phyloP scores from a whole-genome alignment of 1,140 invertebrate species.

The Hylaeus volcanicus region DNA sequence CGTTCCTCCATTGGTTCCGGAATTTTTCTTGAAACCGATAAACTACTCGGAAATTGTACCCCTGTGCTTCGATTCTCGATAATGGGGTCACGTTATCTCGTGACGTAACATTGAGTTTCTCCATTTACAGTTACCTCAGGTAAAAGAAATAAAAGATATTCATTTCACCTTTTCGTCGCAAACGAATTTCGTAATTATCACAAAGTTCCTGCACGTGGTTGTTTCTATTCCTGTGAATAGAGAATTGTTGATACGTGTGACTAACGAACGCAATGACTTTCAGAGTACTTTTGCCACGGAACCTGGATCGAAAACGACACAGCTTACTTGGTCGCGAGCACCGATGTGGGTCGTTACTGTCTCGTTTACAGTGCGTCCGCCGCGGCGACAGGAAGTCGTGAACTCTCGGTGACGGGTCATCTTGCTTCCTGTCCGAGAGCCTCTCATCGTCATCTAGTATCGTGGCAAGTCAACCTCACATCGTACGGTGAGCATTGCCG shows the following conservation, averaged over 20 bases:
- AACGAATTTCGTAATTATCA: too few species aligned
- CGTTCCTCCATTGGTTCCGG: constrained; percentile 25
- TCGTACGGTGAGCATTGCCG: constrained; percentile 73
- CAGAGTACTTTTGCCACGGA: constrained; percentile 86
- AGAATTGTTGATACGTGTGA: neutral
- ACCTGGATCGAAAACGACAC: constrained; percentile 85
- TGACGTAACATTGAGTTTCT: constrained; percentile 5
- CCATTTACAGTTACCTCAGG: too few species aligned
- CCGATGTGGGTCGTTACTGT: constrained; percentile 76
- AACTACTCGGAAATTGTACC: constrained; percentile 39
- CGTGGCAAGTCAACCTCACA: constrained; percentile 78
- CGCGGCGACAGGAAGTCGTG: constrained; percentile 65
- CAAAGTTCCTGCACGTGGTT: too few species aligned
- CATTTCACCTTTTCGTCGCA: too few species aligned
- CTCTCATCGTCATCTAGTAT: constrained; percentile 72
- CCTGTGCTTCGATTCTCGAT: constrained; percentile 32
- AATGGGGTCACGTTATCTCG: constrained; percentile 37
- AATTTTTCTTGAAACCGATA: constrained; percentile 17
- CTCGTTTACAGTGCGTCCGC: constrained; percentile 76
- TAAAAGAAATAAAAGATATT: too few species aligned
- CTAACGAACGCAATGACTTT: constrained; percentile 46
- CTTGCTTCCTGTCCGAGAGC: constrained; percentile 77
- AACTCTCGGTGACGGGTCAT: constrained; percentile 76
- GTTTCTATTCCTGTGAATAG: too few species aligned
- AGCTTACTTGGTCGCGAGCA: constrained; percentile 84